Base-by-base conservation (phyloP, 1,140 invertebrate genomes). In the Ips typographus region DNA sequence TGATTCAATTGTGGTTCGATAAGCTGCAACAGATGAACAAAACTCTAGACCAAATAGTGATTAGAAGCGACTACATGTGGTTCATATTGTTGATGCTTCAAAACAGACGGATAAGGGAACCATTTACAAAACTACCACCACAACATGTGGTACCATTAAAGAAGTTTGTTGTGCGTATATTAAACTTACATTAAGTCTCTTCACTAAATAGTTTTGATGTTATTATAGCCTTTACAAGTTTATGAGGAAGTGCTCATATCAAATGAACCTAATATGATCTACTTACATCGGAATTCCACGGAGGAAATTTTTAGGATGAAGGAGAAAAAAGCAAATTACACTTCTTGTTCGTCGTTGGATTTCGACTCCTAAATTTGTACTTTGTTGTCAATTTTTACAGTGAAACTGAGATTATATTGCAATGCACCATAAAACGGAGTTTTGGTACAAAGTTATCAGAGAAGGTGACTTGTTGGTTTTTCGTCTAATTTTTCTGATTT, bases 51-150 rank as follows among this genome's bases (percentile, higher is more conserved):
- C 69, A 79, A 57, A 71, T 80, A 68, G 60, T 69, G 3, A 76
- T 74, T 3, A 65, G 81, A 41, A 81, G 80, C 58, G 80, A 82
- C 41, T 82, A 82, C 62, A 82, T 81, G 77, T 81, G 80, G 80
- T 80, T 81, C 59, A 70, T 82, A 8, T 70, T 82, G 1, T 61
- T 81, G 3, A 79, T 81, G 70, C 67, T 82, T 57, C 78, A 81
- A 70, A 77, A 70, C 51, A 78, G 78, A 61, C 72, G 69, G 53
- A 68, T 82, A n/a, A 75, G 72, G 2, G 74, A 77, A 4, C 81
- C 80, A 4, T 82, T 82, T 53, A 76, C 74, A 47, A 70, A 72
- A 70, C 40, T 74, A 4, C 81, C 81, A 40, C 77, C 77, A 4
- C 62, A 57, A 4, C 71, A 76, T 53, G 61, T 82, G 22, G 59